Evolutionary conservation across 2,797 vertebrate genomes (phyloP), one percentile per base, ranked within the genome.

Genomic region (Mus spretus): DNA sequence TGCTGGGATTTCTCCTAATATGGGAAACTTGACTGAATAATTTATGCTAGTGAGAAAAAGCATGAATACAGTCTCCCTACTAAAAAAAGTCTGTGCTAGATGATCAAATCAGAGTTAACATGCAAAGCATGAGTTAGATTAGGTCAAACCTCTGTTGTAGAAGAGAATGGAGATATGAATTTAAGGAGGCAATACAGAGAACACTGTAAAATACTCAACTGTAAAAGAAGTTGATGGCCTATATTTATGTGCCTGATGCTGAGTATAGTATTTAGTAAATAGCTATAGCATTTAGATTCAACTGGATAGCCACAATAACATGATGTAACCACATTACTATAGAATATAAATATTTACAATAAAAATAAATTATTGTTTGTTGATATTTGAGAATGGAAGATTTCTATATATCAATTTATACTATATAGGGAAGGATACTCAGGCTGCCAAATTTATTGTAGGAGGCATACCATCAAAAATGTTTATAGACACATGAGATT

Each of bases 361-460:
- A 50, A 94, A 90, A 10, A 65, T 93, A 91, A 84, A 10, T 92
- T 92, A 28, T 44, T 93, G 37, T 92, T 87, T 90, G 53, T 78
- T 78, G 91, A 40, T 85, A 72, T 96, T 84, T 88, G 94, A 96
- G 89, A 70, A 67, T 40, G 28, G 12, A 81, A 89, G 63, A 2
- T 75, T 92, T 63, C 79, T 80, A 88, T 57, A 70, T 81, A 89
- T 72, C 31, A 92, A 55, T 19, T 83, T 88, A 72, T 5, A 83
- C 57, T 24, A 79, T 81, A n/a, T 81, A 59, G 82, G 59, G 74
- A 77, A 24, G 6, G 31, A 22, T 61, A 75, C 77, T 84, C 20
- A 63, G 26, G n/a, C 89, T 93, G 87, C 61, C 74, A 77, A 95
- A 93, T 80, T 74, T 83, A 92, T 79, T 95, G 83, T 95, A 90